Evolutionary conservation across 2,113 vertebrate genomes (phyloP).

Genomic region (Hystrix cristata): DNA sequence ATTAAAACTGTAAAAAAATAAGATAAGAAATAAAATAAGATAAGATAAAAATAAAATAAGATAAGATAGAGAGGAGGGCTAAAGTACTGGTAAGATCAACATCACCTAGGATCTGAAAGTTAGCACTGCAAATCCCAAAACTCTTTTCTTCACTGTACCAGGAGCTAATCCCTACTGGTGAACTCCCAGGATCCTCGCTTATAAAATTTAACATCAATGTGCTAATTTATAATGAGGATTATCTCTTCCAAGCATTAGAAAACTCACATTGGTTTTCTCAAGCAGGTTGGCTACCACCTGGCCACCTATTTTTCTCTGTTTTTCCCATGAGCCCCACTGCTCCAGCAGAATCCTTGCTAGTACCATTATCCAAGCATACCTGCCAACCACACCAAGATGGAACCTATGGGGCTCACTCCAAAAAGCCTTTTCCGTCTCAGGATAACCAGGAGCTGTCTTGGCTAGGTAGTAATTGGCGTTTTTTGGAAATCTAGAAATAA

Average conservation of each 20-base stretch:
- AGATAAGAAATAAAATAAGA: background rate
- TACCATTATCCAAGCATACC: background rate
- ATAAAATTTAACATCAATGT: background rate
- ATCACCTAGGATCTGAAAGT: background rate
- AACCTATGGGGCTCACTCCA: background rate
- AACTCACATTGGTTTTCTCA: background rate
- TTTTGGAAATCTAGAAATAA: background rate
- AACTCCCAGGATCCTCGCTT: background rate
- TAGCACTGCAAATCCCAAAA: background rate
- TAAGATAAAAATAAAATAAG: background rate
- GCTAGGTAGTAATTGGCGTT: background rate
- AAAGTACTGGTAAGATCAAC: background rate
- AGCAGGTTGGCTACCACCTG: background rate
- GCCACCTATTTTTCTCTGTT: background rate
- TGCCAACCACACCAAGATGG: background rate
- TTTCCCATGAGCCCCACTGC: background rate
- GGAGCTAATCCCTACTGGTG: background rate
- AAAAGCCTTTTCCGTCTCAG: background rate
- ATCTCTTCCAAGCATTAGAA: background rate
- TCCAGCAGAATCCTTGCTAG: background rate
- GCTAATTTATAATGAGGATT: slow-evolving; percentile 5
- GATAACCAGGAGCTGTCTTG: background rate
- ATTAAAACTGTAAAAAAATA: background rate
- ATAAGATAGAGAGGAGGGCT: background rate
- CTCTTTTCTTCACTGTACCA: background rate